These are phyloP conservation scores for Octomys mimax DNA, from an alignment of 2,797 vertebrate species.

Conservation along the genomic window DNA sequence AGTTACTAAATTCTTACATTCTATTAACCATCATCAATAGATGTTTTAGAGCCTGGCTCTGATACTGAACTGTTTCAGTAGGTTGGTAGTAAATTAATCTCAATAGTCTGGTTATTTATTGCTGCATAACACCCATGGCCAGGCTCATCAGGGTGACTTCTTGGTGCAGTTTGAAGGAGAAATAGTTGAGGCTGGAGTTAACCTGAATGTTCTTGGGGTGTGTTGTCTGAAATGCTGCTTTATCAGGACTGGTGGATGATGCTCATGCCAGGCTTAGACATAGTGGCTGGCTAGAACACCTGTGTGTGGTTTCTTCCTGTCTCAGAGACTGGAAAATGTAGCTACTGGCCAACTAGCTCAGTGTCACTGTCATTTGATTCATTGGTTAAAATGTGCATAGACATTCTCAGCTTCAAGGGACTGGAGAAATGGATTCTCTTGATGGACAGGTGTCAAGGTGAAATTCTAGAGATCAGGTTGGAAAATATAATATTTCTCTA, in stretches of 20 bases:
- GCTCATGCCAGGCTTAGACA: neutral
- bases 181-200: neutral
- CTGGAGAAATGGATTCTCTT: neutral
- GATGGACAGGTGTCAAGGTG: neutral
- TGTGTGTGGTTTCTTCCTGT: neutral
- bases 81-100: conserved; percentile 13
- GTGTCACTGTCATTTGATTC: neutral
- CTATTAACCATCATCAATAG: neutral
- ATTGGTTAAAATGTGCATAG: neutral
- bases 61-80: neutral
- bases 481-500: neutral
- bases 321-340: conserved; percentile 25
- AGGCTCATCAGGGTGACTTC: neutral
- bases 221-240: neutral
- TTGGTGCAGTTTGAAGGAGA: neutral
- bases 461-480: neutral
- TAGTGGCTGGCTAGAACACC: neutral
- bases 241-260: neutral
- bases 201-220: neutral
- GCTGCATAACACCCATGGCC: neutral
- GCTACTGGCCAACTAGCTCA: neutral
- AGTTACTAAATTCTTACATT: neutral
- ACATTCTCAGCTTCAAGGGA: neutral
- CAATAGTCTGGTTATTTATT: neutral
- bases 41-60: neutral